Conservation (phyloP, 2,888 invertebrate genomes). For the Pyrrhosoma nymphula region DNA sequence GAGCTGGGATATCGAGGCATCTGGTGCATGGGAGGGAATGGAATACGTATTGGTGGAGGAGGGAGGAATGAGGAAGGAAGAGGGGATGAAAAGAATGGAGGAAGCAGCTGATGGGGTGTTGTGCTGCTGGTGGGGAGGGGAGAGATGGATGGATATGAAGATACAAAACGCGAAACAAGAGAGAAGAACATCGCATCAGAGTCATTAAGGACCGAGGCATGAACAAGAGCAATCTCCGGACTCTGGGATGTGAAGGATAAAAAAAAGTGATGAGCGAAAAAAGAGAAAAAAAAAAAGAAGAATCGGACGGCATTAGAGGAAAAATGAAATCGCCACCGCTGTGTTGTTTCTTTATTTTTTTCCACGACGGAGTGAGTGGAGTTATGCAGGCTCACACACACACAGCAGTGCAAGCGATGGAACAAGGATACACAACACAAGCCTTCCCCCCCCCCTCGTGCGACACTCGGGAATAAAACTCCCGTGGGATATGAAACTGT, state of each 20-base stretch:
- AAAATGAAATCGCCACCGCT: constrained; percentile 18
- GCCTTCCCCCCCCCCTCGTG: neutral
- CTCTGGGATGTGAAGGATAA: neutral
- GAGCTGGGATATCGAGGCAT: neutral
- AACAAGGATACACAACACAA: neutral
- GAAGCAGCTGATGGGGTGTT: neutral
- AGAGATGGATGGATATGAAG: constrained; percentile 2
- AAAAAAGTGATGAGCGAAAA: neutral
- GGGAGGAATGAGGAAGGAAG: neutral
- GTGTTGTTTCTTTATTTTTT: neutral
- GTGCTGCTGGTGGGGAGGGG: too few relatives aligned
- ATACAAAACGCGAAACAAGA: neutral
- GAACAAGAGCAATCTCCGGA: constrained; percentile 61
- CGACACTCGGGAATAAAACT: constrained; percentile 19
- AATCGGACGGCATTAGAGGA: constrained; percentile 31
- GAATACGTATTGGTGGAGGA: neutral
- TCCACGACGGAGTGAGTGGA: neutral
- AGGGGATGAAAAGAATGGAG: neutral
- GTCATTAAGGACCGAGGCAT: constrained; percentile 51
- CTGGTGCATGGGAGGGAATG: neutral
- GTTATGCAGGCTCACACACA: neutral
- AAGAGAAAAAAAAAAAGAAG: neutral
- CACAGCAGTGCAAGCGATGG: neutral
- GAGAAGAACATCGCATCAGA: constrained; percentile 51
- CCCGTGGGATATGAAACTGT: constrained; percentile 28